Evolutionary conservation across 1,140 invertebrate species (phyloP).

Genomic region (Mylabris phalerata): DNA sequence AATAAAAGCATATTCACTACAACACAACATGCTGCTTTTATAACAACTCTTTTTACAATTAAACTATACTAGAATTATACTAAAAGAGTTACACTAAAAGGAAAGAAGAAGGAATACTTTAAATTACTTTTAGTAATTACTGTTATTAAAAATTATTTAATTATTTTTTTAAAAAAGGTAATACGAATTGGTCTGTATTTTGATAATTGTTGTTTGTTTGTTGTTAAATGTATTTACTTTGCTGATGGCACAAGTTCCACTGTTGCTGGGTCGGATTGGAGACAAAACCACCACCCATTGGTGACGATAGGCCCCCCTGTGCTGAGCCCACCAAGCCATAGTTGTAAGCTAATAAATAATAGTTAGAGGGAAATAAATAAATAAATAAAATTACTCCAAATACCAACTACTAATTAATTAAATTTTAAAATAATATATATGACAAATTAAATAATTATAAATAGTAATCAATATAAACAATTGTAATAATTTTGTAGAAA

Average conservation of each 20-base stretch:
- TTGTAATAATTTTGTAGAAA: no score
- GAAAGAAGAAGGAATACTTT: constrained; percentile 3
- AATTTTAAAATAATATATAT: background rate
- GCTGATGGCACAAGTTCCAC: constrained; percentile 47
- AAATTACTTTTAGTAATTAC: background rate
- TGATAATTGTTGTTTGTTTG: no score
- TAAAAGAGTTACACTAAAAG: background rate
- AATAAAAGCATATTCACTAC: constrained; percentile 3
- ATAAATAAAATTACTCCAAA: constrained; percentile 2
- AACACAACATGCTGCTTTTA: constrained; percentile 2
- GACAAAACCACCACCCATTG: constrained; percentile 51
- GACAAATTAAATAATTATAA: background rate
- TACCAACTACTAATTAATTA: background rate
- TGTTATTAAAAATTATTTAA: background rate
- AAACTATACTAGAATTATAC: background rate
- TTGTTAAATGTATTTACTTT: constrained; percentile 38
- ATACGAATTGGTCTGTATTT: no score
- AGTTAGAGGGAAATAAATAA: constrained; percentile 10
- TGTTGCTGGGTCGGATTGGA: constrained; percentile 51
- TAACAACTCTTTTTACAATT: background rate
- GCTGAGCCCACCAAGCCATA: constrained; percentile 45
- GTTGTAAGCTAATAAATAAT: constrained; percentile 45
- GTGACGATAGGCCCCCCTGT: constrained; percentile 48
- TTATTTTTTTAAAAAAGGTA: background rate
- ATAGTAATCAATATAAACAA: no score